Conservation (phyloP, 1,140 invertebrate genomes). For the Ceratosolen solmsi region DNA sequence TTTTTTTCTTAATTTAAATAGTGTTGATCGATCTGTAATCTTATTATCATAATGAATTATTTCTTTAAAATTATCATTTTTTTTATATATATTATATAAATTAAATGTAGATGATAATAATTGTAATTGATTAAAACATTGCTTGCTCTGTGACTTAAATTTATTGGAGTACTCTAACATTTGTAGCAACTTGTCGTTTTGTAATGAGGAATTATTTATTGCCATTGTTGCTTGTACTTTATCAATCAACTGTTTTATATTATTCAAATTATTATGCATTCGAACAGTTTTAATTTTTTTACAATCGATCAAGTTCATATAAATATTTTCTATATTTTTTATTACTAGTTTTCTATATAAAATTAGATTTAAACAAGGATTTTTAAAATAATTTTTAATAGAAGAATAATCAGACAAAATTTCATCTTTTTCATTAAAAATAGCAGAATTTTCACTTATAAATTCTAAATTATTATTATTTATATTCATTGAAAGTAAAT, state of each 20-base stretch:
- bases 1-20: neutral
- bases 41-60: neutral
- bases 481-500: conserved; percentile 36
- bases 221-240: neutral
- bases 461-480: neutral
- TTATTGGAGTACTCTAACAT: neutral
- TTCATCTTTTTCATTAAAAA: neutral
- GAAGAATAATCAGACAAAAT: neutral
- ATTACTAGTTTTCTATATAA: conserved; percentile 17
- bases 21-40: neutral
- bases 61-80: conserved; percentile 1
- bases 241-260: neutral
- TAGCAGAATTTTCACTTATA: neutral
- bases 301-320: neutral
- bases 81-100: neutral
- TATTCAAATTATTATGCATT: neutral
- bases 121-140: neutral
- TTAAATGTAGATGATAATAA: neutral
- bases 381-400: neutral
- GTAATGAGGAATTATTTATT: neutral
- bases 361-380: neutral
- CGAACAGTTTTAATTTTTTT: neutral
- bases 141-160: neutral
- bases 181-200: neutral
- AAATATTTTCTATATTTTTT: conserved; percentile 35